These are phyloP conservation scores for Gallinago solitaria DNA, from an alignment of 2,797 vertebrate species.

Conservation along the genomic window DNA sequence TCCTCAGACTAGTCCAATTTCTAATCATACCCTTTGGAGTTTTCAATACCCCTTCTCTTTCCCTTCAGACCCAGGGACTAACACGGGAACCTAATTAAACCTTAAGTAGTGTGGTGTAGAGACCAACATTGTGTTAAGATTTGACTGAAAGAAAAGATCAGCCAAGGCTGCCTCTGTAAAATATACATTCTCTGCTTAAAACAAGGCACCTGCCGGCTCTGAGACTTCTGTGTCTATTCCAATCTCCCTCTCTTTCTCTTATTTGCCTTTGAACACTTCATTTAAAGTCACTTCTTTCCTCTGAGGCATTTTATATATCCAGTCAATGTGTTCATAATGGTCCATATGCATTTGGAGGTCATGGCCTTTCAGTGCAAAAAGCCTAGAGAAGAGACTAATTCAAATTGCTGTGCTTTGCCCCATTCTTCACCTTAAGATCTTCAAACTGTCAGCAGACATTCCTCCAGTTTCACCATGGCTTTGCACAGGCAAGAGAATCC, in stretches of 20 bases:
- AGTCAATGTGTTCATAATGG: not conserved
- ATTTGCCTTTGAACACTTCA: not conserved
- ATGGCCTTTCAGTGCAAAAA: not conserved
- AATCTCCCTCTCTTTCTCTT: not conserved
- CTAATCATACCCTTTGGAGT: conserved; percentile 36
- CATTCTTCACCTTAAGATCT: not conserved
- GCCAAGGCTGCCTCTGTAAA: not conserved
- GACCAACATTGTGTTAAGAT: not conserved
- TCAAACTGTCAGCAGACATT: not conserved
- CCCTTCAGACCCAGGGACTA: conserved; percentile 22
- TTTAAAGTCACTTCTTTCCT: not conserved
- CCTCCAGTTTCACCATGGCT: not conserved
- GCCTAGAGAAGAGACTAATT: not conserved
- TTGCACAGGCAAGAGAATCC: not conserved
- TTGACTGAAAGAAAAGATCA: not conserved
- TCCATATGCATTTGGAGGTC: not conserved
- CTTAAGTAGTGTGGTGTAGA: not conserved
- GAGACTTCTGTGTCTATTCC: not conserved
- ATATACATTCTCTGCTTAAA: not conserved
- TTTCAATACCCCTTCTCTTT: conserved; percentile 35
- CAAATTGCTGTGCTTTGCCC: not conserved
- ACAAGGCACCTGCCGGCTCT: not conserved
- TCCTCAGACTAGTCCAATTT: conserved; percentile 35
- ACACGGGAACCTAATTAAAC: conserved; percentile 37
- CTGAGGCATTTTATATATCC: not conserved